Conservation (phyloP, 2,113 vertebrate species). For the Saccopteryx leptura region DNA sequence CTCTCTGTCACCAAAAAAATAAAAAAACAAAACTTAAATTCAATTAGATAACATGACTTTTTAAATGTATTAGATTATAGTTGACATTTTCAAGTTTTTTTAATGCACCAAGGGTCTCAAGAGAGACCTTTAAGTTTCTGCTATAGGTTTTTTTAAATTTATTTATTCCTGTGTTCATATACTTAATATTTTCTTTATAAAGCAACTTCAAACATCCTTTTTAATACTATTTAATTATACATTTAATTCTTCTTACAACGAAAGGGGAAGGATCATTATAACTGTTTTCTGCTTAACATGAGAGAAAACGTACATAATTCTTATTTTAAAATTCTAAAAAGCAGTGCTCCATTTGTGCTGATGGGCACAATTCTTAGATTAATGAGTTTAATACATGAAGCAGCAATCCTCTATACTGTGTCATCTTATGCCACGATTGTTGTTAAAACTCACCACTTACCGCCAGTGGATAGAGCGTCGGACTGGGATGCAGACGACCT, state of each 20-base stretch:
- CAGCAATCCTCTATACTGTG: neutral
- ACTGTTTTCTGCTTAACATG: neutral
- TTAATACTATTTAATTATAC: neutral
- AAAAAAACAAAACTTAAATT: too few relatives aligned
- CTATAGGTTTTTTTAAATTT: slow-evolving; percentile 7
- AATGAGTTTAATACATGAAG: slow-evolving; percentile 43
- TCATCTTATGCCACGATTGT: neutral
- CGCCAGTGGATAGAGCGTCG: too few relatives aligned
- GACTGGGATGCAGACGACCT: too few relatives aligned
- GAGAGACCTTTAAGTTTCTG: neutral
- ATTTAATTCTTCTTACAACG: slow-evolving; percentile 53
- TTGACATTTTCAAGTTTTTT: slow-evolving; percentile 40
- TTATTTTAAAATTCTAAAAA: slow-evolving; percentile 57
- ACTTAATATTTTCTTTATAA: slow-evolving; percentile 33
- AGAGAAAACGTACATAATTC: neutral
- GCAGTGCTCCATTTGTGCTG: slow-evolving; percentile 5
- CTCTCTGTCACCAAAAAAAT: too few relatives aligned
- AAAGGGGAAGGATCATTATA: slow-evolving; percentile 4
- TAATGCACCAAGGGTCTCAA: neutral
- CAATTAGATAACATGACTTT: neutral
- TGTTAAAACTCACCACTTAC: slow-evolving; percentile 42
- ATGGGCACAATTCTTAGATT: neutral
- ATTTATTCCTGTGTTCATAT: slow-evolving; percentile 43
- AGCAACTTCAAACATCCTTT: slow-evolving; percentile 20
- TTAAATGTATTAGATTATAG: neutral